phyloP scores from a whole-genome alignment of 2,797 vertebrate species.

The Myotis myotis region DNA sequence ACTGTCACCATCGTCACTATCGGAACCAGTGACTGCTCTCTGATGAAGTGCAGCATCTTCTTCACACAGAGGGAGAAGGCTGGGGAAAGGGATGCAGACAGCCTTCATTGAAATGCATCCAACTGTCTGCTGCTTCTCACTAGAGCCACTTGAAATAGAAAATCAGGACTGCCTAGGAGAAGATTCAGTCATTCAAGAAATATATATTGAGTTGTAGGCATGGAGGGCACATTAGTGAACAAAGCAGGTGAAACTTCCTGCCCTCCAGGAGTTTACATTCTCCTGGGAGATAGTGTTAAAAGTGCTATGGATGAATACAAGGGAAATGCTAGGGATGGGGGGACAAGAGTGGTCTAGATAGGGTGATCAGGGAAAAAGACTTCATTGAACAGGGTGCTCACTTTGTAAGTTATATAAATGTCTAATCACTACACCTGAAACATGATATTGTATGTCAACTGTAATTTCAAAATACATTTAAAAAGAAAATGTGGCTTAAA shows the following conservation, averaged over 20 bases:
- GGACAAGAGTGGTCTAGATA: not conserved
- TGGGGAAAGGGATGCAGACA: not conserved
- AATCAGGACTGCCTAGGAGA: not conserved
- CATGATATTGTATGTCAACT: not conserved
- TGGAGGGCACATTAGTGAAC: not conserved
- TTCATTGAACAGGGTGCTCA: not conserved
- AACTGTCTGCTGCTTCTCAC: not conserved
- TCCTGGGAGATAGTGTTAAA: not conserved
- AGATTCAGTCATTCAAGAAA: not conserved
- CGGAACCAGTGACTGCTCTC: not conserved
- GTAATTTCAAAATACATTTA: not conserved
- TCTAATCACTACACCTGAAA: not conserved
- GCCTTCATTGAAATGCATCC: not conserved
- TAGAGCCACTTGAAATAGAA: not conserved
- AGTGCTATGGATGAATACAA: not conserved
- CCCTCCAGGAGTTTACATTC: not conserved
- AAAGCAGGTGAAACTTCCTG: not conserved
- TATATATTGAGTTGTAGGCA: not conserved
- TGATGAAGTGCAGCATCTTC: not conserved
- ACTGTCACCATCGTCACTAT: not conserved
- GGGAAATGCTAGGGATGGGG: not conserved
- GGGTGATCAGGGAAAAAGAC: not conserved
- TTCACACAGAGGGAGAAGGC: constrained; percentile 41
- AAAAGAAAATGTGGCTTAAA: not conserved
- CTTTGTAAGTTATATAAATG: not conserved